A percentile compares a stretch with the other conserved stretches of the same genome.
Conservation (phyloP, 1,140 invertebrate species). For the Linepithema humile region DNA sequence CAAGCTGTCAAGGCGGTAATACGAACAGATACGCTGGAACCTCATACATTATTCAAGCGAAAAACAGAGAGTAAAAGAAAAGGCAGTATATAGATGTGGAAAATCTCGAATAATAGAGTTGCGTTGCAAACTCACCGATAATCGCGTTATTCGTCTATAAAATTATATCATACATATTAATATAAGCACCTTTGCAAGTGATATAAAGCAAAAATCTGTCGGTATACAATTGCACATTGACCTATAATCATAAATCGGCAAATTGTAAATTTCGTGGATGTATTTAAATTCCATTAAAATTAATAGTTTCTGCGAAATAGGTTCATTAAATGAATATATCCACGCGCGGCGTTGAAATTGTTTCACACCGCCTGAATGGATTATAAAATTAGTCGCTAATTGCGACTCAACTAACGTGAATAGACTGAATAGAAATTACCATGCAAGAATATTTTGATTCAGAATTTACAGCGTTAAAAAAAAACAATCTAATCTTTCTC, state of each 20-base stretch:
- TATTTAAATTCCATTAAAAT: constrained; percentile 16
- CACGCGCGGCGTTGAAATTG: background rate
- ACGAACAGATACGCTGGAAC: constrained; percentile 17
- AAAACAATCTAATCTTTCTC: background rate
- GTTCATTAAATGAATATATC: constrained; percentile 18
- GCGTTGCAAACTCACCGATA: background rate
- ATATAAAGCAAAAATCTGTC: background rate
- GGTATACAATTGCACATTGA: background rate
- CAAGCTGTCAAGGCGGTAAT: constrained; percentile 25
- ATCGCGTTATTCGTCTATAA: background rate
- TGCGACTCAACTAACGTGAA: background rate
- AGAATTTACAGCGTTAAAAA: no score
- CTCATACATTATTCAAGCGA: constrained; percentile 56
- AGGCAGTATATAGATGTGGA: background rate
- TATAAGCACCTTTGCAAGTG: background rate
- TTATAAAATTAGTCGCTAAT: background rate
- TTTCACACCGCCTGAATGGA: background rate
- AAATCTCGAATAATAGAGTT: constrained; percentile 16
- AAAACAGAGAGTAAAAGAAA: background rate
- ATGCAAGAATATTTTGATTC: no score
- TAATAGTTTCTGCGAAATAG: background rate
- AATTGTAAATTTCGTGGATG: background rate
- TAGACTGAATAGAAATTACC: no score
- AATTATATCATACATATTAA: background rate
- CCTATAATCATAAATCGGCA: background rate